A percentile compares a stretch with the other conserved stretches of the same genome.
Evolutionary conservation across 35 echinoderm and acorn worm genomes (phyloP).

Genomic region (Heliocidaris tuberculata): DNA sequence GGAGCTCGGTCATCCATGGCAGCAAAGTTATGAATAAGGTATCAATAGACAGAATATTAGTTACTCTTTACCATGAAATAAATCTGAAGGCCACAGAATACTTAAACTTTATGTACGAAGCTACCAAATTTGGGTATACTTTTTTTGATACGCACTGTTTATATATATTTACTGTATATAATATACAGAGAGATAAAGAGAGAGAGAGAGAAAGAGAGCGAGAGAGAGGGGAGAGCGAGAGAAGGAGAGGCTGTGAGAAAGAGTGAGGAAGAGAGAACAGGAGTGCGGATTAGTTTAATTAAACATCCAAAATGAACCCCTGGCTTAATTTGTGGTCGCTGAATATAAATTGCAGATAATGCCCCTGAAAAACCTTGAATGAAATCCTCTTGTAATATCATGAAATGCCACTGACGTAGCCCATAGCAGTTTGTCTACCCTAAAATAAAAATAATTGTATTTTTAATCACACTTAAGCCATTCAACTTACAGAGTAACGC

Average conservation of each 20-base stretch:
- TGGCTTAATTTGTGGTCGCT: not conserved
- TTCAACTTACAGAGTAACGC: not conserved
- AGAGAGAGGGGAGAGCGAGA: too few species aligned
- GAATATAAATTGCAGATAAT: constrained; percentile 19
- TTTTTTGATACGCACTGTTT: too few species aligned
- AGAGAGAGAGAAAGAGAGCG: not conserved
- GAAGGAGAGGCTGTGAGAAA: too few species aligned
- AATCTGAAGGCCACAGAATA: too few species aligned
- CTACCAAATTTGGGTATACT: too few species aligned
- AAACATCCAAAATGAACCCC: not conserved
- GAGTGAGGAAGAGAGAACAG: not conserved
- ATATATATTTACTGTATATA: too few species aligned
- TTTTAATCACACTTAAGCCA: not conserved
- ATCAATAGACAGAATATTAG: too few species aligned
- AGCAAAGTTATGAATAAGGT: too few species aligned
- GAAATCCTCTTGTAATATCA: not conserved
- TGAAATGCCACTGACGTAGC: not conserved
- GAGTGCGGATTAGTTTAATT: not conserved
- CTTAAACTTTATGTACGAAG: too few species aligned
- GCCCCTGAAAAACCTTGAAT: not conserved
- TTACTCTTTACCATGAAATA: too few species aligned
- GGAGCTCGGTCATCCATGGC: too few species aligned
- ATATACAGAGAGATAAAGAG: not conserved
- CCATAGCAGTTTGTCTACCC: not conserved
- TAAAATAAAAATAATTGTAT: not conserved